phyloP scores from a whole-genome alignment of 2,888 invertebrate genomes.

The Bombyx huttoni region DNA sequence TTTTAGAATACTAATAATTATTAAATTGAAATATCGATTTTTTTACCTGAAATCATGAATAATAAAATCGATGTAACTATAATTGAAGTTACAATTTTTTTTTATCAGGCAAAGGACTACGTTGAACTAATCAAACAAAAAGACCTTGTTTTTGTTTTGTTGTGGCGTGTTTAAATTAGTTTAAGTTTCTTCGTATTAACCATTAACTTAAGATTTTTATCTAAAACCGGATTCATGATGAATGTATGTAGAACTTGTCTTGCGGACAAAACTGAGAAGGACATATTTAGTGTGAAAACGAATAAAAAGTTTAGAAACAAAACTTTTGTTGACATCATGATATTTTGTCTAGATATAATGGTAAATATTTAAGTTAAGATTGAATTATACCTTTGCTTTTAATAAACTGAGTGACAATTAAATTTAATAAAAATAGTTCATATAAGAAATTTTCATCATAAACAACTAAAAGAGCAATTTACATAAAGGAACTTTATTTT shows the following conservation, averaged over 20 bases:
- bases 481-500: too few species aligned
- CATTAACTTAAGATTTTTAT: background rate
- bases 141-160: slow-evolving; percentile 22
- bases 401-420: too few species aligned
- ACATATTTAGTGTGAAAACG: slow-evolving; percentile 24
- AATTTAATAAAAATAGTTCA: too few species aligned
- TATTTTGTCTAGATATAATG: slow-evolving; percentile 45
- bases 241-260: slow-evolving; percentile 41
- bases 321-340: slow-evolving; percentile 27
- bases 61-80: too few species aligned
- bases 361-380: slow-evolving; percentile 18
- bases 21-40: too few species aligned
- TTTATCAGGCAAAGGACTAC: too few species aligned
- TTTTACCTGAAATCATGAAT: too few species aligned
- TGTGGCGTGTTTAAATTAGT: background rate
- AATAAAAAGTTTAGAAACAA: slow-evolving; percentile 14
- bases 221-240: slow-evolving; percentile 11
- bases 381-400: too few species aligned
- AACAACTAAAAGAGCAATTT: too few species aligned
- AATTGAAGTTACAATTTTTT: too few species aligned
- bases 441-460: too few species aligned
- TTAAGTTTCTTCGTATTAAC: background rate
- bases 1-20: too few species aligned
- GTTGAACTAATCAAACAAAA: slow-evolving; percentile 8
- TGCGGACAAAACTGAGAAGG: slow-evolving; percentile 19